Evolutionary conservation across 2,113 vertebrate genomes (phyloP), one percentile per base, ranked within the genome.

Genomic region (Cryptotis parvus): DNA sequence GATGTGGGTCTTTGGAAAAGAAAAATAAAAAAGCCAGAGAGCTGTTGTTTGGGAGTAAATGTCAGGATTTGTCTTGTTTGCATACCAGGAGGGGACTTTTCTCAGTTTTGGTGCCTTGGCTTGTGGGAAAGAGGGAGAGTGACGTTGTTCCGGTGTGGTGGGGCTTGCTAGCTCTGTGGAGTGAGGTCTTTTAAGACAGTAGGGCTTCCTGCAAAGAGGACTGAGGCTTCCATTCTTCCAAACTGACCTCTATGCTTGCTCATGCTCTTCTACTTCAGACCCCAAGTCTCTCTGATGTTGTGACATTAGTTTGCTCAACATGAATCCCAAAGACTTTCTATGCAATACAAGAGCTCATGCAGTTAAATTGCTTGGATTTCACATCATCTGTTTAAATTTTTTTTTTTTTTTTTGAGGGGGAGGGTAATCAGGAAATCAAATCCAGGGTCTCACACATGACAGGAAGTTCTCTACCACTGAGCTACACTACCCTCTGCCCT

Each of bases 1-100:
- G 87, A 80, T 61, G 63, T 69, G 79, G 76, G 90, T 65, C 77
- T 94, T 96, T 69, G n/a, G 43, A 88, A 86, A 68, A 90, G 65
- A 84, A 83, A 69, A 66, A 74, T 72, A 74, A 82, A 78, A 74
- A 83, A 92, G 72, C 33, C 29, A 61, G 74, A 45, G 24, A 65
- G 74, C n/a, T 41, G 87, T 49, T 82, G 29, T 15, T 9, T 69
- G 6, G 37, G 10, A 1, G 22, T 1, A 24, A 75, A 90, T 18
- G 88, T 58, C 55, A 68, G 65, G 72, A 63, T 95, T 77, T 81
- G 65, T 89, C 52, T 52, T 84, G 37, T 33, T 93, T 27, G 92
- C 70, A 76, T 66, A 45, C 37, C 9, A 76, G 41, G 20, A 68
- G 27, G 22, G 29, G 6, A 89, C n/a, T 27, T 55, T 37, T 72